A percentile compares a stretch with the other conserved stretches of the same genome.
Evolutionary conservation across 2,113 vertebrate genomes (phyloP).

Genomic region (Pelusios castaneus): DNA sequence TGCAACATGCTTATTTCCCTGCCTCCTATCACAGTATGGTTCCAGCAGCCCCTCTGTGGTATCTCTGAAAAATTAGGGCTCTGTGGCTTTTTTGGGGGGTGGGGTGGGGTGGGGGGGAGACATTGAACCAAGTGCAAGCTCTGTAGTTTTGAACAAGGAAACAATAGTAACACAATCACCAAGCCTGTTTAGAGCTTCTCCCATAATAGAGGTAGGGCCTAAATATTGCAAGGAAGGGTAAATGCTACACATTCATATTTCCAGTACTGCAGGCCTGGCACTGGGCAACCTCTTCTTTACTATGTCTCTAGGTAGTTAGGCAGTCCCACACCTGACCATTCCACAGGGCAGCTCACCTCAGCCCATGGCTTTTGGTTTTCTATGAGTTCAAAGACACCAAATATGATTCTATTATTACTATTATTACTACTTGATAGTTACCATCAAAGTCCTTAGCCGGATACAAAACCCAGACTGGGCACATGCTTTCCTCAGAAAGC

Average conservation of each 20-base stretch:
- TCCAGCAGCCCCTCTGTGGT: neutral
- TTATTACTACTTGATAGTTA: conserved; percentile 21
- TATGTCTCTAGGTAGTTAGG: neutral
- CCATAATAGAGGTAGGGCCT: neutral
- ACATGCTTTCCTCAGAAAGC: neutral
- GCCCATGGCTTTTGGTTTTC: neutral
- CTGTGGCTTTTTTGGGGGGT: neutral
- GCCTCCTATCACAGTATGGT: neutral
- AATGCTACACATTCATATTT: neutral
- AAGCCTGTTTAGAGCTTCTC: neutral
- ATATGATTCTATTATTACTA: neutral
- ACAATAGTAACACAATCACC: neutral
- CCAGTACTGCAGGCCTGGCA: neutral
- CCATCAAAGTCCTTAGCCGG: neutral
- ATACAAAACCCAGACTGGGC: conserved; percentile 8
- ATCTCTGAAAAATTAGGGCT: neutral
- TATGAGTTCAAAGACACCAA: neutral
- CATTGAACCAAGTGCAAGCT: neutral
- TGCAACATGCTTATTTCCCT: neutral
- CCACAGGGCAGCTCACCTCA: neutral
- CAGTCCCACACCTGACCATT: neutral
- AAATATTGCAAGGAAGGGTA: neutral
- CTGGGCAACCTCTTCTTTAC: neutral
- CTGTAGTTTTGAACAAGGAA: neutral
- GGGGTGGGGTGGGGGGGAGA: too few species aligned